phyloP scores from a whole-genome alignment of 2,888 invertebrate species.

The Luperina testacea region DNA sequence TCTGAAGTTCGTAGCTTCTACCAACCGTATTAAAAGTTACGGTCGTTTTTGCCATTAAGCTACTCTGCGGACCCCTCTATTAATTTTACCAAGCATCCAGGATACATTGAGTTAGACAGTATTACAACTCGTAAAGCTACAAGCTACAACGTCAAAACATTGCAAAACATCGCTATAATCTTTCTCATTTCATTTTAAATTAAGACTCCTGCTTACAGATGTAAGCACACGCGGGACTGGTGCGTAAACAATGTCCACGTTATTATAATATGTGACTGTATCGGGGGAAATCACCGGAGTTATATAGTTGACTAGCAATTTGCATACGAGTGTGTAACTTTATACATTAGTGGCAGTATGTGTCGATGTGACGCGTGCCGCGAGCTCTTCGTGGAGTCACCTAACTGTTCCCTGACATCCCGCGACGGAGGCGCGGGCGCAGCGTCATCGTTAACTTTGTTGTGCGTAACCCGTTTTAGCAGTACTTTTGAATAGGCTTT shows the following conservation, averaged over 20 bases:
- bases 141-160: slow-evolving; percentile 36
- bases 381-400: slow-evolving; percentile 24
- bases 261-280: slow-evolving; percentile 50
- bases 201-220: slow-evolving; percentile 31
- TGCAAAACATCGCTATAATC: slow-evolving; percentile 45
- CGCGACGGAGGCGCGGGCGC: slow-evolving; percentile 29
- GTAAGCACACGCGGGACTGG: slow-evolving; percentile 33
- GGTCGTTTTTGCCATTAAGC: neutral
- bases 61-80: neutral
- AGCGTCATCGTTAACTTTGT: slow-evolving; percentile 60
- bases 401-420: slow-evolving; percentile 61
- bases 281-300: slow-evolving; percentile 56
- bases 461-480: slow-evolving; percentile 54
- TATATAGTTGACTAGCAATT: slow-evolving; percentile 53
- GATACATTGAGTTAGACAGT: slow-evolving; percentile 18
- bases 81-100: neutral
- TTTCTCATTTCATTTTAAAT: slow-evolving; percentile 51
- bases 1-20: neutral
- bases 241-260: slow-evolving; percentile 55
- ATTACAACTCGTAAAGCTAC: slow-evolving; percentile 26
- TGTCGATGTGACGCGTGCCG: slow-evolving; percentile 47
- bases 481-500: slow-evolving; percentile 45
- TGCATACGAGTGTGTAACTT: slow-evolving; percentile 61
- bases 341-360: slow-evolving; percentile 53
- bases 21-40: slow-evolving; percentile 5